Evolutionary conservation across 2,113 vertebrate species (phyloP), one percentile per base, ranked within the genome.

Genomic region (Platycercus adscitus): DNA sequence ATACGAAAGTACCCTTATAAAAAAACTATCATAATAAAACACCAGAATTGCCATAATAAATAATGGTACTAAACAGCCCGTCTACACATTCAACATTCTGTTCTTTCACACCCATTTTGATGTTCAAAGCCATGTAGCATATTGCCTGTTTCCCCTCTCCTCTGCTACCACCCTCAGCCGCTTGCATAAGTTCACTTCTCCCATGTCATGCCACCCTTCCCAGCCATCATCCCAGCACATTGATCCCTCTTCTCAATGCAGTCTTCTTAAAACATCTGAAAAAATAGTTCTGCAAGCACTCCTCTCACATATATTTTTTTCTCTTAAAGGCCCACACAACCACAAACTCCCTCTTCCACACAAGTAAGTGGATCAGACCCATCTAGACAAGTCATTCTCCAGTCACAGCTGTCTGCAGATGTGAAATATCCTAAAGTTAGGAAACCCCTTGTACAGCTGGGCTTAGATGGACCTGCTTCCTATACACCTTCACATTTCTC

Each of bases 121-220:
- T n/a, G 72, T 87, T 37, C 61, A 49, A 75, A 93, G 86, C 4
- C 5, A 73, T 3, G 1, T 13, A 63, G n/a, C 11, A 7, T 10
- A 21, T 37, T 6, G 1, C 13, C 37, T 23, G 4, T 17, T 81
- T 66, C 46, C 55, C 28, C 43, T 10, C 50, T 58, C 39, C 46
- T 43, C 52, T 50, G 39, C 37, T 50, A 14, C 10, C n/a, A 66
- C 60, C 33, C 33, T 55, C 11, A 35, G 66, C 18, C 17, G 20
- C 47, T 53, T 0, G 0, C 12, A 56, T 11, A 19, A 1, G 2
- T 8, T 33, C 28, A 26, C 18, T 64, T 60, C 43, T 35, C 44
- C 33, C 4, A 12, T 3, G 12, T 16, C 15, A 8, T 17, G n/a
- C 14, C 31, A 64, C 47, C 47, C 24, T 63, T 61, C 64, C 49